Percentiles rank a stretch among this genome's conserved stretches.
These are phyloP conservation scores for Ceratitis capitata DNA, from an alignment of 1,140 invertebrate species.

Conservation along the genomic window DNA sequence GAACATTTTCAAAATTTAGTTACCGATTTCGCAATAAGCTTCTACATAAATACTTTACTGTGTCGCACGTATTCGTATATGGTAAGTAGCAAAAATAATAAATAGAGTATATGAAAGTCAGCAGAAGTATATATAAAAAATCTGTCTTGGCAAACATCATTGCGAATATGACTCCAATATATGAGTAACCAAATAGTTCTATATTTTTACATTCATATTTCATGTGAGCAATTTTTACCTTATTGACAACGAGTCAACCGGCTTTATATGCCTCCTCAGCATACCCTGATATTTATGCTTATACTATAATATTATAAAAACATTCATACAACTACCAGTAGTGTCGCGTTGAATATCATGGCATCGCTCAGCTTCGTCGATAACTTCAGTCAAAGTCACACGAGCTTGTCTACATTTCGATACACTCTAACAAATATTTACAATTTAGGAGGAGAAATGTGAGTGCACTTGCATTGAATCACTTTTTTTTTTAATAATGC, in stretches of 20 bases:
- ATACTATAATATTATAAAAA: not conserved
- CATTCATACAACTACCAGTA: not conserved
- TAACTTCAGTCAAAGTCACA: not conserved
- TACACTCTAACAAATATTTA: not conserved
- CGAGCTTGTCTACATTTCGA: too few relatives aligned
- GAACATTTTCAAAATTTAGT: not conserved
- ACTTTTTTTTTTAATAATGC: too few relatives aligned
- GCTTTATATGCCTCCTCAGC: not conserved
- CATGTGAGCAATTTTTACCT: constrained; percentile 19
- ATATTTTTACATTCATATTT: constrained; percentile 26
- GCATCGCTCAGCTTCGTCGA: not conserved
- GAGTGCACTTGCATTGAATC: not conserved
- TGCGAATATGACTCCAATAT: not conserved
- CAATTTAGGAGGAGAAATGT: not conserved
- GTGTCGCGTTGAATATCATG: not conserved
- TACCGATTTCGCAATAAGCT: not conserved
- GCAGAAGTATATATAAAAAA: too few relatives aligned
- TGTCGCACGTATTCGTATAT: too few relatives aligned
- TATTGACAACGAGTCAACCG: not conserved
- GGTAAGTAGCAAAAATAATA: too few relatives aligned
- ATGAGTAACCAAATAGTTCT: not conserved
- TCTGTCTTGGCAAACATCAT: not conserved
- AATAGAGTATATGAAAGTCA: too few relatives aligned
- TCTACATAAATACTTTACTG: not conserved
- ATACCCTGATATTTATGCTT: not conserved